Conservation (phyloP, 2,888 invertebrate genomes). For the Muschampia plurimacula region DNA sequence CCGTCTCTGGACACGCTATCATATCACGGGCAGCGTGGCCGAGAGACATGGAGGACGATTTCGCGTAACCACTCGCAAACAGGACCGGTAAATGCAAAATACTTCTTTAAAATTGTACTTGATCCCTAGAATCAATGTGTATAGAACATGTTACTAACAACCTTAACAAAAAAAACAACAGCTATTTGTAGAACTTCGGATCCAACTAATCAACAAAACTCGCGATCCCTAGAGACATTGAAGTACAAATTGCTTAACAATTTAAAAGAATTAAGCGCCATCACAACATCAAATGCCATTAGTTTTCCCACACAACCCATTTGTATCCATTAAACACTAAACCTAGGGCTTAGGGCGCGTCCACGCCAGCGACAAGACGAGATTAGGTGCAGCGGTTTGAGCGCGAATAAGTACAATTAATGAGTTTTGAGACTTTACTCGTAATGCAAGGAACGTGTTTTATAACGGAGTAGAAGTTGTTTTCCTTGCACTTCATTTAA, state of each 20-base stretch:
- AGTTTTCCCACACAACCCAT: conserved; percentile 59
- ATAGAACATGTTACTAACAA: too few species aligned
- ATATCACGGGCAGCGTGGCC: too few species aligned
- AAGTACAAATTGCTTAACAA: conserved; percentile 40
- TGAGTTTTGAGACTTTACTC: conserved; percentile 10
- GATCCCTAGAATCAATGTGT: too few species aligned
- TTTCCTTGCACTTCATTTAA: too few species aligned
- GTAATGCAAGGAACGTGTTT: conserved; percentile 10
- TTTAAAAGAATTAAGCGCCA: conserved; percentile 45
- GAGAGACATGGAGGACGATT: too few species aligned
- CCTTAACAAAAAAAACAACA: neutral
- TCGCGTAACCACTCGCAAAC: too few species aligned
- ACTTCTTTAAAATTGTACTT: too few species aligned
- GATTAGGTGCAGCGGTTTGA: conserved; percentile 15
- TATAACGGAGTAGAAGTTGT: neutral
- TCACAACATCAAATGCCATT: conserved; percentile 62
- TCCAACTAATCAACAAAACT: neutral
- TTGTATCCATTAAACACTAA: conserved; percentile 62
- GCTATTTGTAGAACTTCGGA: neutral
- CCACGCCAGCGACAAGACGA: conserved; percentile 21
- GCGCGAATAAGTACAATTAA: conserved; percentile 15
- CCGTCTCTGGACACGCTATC: too few species aligned
- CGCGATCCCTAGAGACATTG: conserved; percentile 17
- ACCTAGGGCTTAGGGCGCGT: conserved; percentile 38
- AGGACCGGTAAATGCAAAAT: too few species aligned